Base-by-base conservation (phyloP, 2,113 vertebrate genomes). In the Prochilodus magdalenae region DNA sequence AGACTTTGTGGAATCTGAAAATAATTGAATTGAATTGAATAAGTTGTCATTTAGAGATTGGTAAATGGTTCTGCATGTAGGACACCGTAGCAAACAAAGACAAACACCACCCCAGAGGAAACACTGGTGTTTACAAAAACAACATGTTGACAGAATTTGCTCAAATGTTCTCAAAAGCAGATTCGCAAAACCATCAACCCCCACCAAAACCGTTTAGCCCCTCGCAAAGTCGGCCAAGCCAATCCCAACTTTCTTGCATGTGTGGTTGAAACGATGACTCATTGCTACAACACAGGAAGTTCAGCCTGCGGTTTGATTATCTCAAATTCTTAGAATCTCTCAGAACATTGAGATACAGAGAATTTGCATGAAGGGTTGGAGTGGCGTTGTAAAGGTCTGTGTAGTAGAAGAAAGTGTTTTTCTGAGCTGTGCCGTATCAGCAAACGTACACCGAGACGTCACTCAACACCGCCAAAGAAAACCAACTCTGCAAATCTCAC, bases 251-350 rank as follows among this genome's bases (percentile, higher is more conserved):
- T 59, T n/a, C 1, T 12, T 63, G 2, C 12, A 24, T 12, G 13
- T n/a, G 24, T 3, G 22, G 15, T 51, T 51, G 18, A 53, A 16
- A 22, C n/a, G 66, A 59, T 81, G 79, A 73, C 72, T 74, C 79
- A 81, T 81, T 60, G 62, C 59, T 65, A 74, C 71, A 71, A n/a
- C 59, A 63, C 60, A 73, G 47, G 73, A 74, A 36, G 30, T 73
- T 29, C 47, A 27, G 13, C 29, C 5, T 57, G 79, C 15, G 59
- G 79, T 81, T 81, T 30, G 29, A 67, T 36, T 65, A 67, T 67
- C 65, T 18, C 30, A 67, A 36, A 65, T 81, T 66, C 71, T 74
- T 66, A 66, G 79, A 81, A 81, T 55, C 60, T 16, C 62, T 65
- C 1, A 51, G 36, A 70, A 30, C 79, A 13, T 65, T 53, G 62